phyloP scores from a whole-genome alignment of 2,113 vertebrate species.

The Oceanodroma tethys region DNA sequence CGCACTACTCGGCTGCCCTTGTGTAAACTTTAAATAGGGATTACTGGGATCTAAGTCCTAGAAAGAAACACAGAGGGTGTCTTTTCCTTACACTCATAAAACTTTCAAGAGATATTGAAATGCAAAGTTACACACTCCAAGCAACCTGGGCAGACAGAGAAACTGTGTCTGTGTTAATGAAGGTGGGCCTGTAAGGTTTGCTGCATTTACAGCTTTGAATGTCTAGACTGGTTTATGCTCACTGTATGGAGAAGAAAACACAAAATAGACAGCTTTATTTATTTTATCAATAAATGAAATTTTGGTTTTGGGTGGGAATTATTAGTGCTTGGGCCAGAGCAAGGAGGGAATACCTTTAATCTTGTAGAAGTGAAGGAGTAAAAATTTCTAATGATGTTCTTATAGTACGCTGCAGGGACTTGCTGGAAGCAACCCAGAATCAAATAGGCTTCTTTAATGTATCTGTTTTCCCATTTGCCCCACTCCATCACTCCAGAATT shows the following conservation, averaged over 20 bases:
- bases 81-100: neutral
- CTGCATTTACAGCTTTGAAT: neutral
- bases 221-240: neutral
- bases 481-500: neutral
- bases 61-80: neutral
- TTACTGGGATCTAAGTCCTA: neutral
- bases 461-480: neutral
- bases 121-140: neutral
- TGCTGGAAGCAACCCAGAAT: neutral
- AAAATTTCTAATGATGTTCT: neutral
- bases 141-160: neutral
- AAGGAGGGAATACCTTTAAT: neutral
- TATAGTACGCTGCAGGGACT: neutral
- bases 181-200: neutral
- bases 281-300: neutral
- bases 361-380: neutral
- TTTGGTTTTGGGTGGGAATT: neutral
- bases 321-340: neutral
- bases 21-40: neutral
- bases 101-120: neutral
- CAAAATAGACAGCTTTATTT: neutral
- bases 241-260: neutral
- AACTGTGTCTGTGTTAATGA: neutral
- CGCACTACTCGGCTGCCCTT: accelerated
- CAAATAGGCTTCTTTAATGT: neutral